Conservation (phyloP, 2,888 invertebrate species). For the Chymomyza procnemis region DNA sequence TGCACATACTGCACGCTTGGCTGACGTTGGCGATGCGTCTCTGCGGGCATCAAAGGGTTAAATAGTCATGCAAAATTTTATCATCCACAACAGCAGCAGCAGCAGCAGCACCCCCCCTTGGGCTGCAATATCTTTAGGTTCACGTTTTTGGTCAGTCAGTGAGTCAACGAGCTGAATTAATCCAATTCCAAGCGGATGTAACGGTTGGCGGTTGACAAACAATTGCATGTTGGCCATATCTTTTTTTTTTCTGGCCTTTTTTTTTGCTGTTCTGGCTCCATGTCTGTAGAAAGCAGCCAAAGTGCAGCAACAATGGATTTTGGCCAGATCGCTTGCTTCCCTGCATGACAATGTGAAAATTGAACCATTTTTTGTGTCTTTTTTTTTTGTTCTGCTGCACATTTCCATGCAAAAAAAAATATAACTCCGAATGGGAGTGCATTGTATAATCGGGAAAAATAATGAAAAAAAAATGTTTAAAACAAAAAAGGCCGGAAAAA, state of each 20-base stretch:
- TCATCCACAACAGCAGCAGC: slow-evolving; percentile 42
- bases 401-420: not conserved
- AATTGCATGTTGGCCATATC: slow-evolving; percentile 56
- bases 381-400: slow-evolving; percentile 12
- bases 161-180: slow-evolving; percentile 52
- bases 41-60: slow-evolving; percentile 48
- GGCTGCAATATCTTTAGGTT: slow-evolving; percentile 2
- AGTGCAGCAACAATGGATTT: slow-evolving; percentile 15
- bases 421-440: slow-evolving; percentile 41
- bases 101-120: not conserved
- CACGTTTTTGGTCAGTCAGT: slow-evolving; percentile 12
- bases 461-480: not conserved
- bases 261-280: not conserved
- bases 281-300: slow-evolving; percentile 20
- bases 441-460: slow-evolving; percentile 19
- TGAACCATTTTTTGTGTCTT: not conserved
- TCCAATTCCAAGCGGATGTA: slow-evolving; percentile 74
- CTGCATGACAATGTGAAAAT: slow-evolving; percentile 59
- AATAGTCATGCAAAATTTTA: slow-evolving; percentile 63
- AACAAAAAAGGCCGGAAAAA: not conserved
- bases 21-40: not conserved
- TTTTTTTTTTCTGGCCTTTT: not conserved
- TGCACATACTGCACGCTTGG: not conserved
- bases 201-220: slow-evolving; percentile 76
- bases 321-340: slow-evolving; percentile 9